Evolutionary conservation across 2,888 invertebrate genomes (phyloP).

Genomic region (Hyposoter didymator): DNA sequence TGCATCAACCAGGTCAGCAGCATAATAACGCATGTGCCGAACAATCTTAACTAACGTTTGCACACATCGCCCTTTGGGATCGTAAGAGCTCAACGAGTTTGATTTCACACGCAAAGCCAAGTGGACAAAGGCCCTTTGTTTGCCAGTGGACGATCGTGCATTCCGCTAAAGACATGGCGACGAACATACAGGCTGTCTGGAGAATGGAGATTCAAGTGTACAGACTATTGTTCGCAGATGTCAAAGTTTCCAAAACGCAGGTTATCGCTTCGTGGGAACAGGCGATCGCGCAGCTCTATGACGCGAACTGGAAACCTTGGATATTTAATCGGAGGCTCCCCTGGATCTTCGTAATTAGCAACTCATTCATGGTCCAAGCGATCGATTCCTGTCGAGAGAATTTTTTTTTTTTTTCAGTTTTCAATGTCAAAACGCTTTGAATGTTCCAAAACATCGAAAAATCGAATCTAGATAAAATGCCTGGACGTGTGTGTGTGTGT

Average conservation of each 20-base stretch:
- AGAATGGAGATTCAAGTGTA: not conserved
- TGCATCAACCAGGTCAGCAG: conserved; percentile 2
- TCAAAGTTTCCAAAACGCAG: not conserved
- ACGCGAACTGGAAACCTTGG: not conserved
- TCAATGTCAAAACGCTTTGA: no score
- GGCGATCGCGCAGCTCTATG: not conserved
- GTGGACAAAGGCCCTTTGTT: conserved; percentile 11
- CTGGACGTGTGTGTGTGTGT: no score
- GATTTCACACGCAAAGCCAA: conserved; percentile 6
- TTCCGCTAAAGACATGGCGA: not conserved
- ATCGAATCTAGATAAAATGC: no score
- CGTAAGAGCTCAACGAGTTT: not conserved
- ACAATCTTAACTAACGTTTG: conserved; percentile 29
- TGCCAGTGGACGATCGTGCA: not conserved
- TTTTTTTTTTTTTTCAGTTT: no score
- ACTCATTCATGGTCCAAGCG: not conserved
- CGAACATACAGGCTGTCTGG: not conserved
- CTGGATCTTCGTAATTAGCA: not conserved
- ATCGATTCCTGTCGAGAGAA: no score
- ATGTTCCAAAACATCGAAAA: no score
- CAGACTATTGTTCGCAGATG: not conserved
- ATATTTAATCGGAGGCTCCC: not conserved
- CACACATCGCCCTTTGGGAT: not conserved
- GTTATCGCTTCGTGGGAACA: not conserved
- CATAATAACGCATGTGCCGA: not conserved